phyloP scores from a whole-genome alignment of 2,113 vertebrate species.

The Nannospalax galili region DNA sequence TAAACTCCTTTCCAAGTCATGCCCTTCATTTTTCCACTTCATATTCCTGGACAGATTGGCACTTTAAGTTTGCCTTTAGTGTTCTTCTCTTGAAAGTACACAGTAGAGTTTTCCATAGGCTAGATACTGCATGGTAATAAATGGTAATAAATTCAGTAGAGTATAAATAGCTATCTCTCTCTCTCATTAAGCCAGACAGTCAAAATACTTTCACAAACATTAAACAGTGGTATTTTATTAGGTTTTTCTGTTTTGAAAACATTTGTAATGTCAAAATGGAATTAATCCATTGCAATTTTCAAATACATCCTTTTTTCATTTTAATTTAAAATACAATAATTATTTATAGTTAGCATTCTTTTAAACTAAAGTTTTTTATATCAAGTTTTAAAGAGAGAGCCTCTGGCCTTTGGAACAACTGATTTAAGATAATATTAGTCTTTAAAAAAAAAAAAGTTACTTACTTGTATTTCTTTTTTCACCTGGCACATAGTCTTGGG shows the following conservation, averaged over 20 bases:
- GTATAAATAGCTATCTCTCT: neutral
- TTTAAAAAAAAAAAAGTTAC: constrained; percentile 1
- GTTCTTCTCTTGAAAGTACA: neutral
- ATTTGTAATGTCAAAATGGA: constrained; percentile 3
- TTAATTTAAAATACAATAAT: constrained; percentile 7
- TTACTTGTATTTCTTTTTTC: neutral
- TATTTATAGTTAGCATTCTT: neutral
- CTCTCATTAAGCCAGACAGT: neutral
- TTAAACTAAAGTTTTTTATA: constrained; percentile 28
- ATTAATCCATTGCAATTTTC: constrained; percentile 5
- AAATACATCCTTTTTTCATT: constrained; percentile 25
- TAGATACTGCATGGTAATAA: neutral
- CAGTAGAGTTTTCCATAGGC: neutral
- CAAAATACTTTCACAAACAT: constrained; percentile 9
- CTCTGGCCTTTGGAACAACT: constrained; percentile 34
- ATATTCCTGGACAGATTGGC: neutral
- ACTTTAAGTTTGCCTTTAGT: neutral
- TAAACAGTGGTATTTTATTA: neutral
- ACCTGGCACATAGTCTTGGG: neutral
- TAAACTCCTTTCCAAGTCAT: constrained; percentile 1
- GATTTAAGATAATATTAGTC: neutral
- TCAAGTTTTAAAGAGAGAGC: neutral
- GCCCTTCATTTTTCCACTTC: constrained; percentile 13
- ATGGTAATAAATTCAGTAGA: neutral
- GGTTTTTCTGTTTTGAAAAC: neutral